A percentile compares a stretch with the other conserved stretches of the same genome.
Conservation (phyloP, 2,113 vertebrate genomes). For the Panthera uncia region DNA sequence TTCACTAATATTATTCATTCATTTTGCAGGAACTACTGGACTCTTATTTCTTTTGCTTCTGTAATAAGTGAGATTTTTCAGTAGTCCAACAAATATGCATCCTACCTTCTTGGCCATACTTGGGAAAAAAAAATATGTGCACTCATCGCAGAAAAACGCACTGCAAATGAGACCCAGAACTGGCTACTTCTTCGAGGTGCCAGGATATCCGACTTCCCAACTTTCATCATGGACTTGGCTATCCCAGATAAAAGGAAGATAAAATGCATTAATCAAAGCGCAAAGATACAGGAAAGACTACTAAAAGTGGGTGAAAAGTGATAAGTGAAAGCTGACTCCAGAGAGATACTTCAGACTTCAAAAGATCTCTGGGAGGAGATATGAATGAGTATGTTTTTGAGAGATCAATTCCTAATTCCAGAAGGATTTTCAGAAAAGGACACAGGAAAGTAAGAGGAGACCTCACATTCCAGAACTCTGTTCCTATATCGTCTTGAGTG, state of each 20-base stretch:
- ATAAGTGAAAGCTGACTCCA: slow-evolving; percentile 28
- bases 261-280: slow-evolving; percentile 61
- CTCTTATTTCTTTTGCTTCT: background rate
- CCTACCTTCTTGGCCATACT: slow-evolving; percentile 18
- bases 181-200: slow-evolving; percentile 44
- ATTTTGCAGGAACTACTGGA: background rate
- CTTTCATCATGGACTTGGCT: slow-evolving; percentile 65
- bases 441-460: background rate
- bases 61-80: background rate
- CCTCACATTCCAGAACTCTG: background rate
- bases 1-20: background rate
- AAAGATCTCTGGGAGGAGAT: slow-evolving; percentile 51
- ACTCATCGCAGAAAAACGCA: slow-evolving; percentile 54
- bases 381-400: slow-evolving; percentile 4
- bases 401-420: slow-evolving; percentile 13
- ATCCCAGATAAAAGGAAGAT: slow-evolving; percentile 62
- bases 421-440: slow-evolving; percentile 33
- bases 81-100: background rate
- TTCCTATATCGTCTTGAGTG: background rate
- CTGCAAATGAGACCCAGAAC: slow-evolving; percentile 58
- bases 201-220: slow-evolving; percentile 45
- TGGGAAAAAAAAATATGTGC: background rate
- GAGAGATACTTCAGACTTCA: slow-evolving; percentile 52
- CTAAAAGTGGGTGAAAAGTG: slow-evolving; percentile 5
- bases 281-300: slow-evolving; percentile 17